A percentile compares a stretch with the other conserved stretches of the same genome.
Evolutionary conservation across 2,113 vertebrate genomes (phyloP).

Genomic region (Ptilonorhynchus violaceus): DNA sequence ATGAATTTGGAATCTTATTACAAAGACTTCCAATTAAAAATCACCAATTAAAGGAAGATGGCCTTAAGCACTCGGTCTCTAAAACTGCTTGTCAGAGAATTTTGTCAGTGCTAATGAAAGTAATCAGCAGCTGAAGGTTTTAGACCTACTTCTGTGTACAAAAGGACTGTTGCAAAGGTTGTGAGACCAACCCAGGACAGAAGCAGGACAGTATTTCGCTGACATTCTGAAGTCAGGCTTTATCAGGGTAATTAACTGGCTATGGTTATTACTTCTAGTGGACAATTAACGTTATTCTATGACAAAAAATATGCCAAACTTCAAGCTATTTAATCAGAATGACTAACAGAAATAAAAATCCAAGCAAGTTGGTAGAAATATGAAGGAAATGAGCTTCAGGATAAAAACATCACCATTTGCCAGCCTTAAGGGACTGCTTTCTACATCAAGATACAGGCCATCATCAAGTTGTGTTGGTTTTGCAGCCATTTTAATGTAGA

Average conservation of each 20-base stretch:
- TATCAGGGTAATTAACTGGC: not conserved
- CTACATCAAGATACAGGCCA: not conserved
- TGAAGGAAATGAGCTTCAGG: not conserved
- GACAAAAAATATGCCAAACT: not conserved
- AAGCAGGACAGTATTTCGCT: not conserved
- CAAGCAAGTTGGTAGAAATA: not conserved
- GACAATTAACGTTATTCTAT: not conserved
- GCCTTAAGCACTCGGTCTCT: not conserved
- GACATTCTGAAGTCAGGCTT: not conserved
- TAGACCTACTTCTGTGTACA: not conserved
- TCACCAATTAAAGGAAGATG: slow-evolving; percentile 39
- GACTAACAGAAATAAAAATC: not conserved
- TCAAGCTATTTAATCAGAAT: not conserved
- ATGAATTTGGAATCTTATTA: slow-evolving; percentile 8
- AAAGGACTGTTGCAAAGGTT: not conserved
- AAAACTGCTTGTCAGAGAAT: slow-evolving; percentile 3
- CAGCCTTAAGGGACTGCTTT: not conserved
- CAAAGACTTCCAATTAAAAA: slow-evolving; percentile 34
- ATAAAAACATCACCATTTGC: not conserved
- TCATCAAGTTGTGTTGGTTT: not conserved
- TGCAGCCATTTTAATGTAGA: not conserved
- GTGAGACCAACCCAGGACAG: not conserved
- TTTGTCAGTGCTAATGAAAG: not conserved
- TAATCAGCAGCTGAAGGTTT: slow-evolving; percentile 18
- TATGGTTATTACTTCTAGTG: not conserved